phyloP scores from a whole-genome alignment of 2,113 vertebrate species.

The Eretmochelys imbricata region DNA sequence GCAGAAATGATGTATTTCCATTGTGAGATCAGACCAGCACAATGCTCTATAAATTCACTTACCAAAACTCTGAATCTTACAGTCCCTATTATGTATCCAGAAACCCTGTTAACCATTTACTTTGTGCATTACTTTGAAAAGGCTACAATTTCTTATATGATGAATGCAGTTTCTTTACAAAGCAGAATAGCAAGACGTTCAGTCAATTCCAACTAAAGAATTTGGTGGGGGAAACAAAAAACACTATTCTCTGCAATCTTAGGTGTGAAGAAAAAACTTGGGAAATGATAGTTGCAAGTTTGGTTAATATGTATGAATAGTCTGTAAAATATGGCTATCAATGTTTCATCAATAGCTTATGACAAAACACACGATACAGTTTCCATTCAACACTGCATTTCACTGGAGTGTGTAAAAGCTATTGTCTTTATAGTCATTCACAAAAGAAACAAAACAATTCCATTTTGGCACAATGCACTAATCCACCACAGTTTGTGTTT shows the following conservation, averaged over 20 bases:
- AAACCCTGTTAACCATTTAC: neutral
- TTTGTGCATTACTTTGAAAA: neutral
- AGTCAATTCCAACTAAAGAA: neutral
- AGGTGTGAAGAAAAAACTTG: neutral
- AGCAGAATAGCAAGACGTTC: neutral
- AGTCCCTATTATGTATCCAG: neutral
- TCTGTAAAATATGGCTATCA: neutral
- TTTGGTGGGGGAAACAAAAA: neutral
- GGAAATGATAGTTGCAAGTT: neutral
- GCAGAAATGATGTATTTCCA: neutral
- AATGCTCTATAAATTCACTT: neutral
- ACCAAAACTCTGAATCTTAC: neutral
- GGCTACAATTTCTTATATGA: neutral
- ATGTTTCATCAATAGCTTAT: neutral
- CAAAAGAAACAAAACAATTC: neutral
- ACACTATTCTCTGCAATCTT: neutral
- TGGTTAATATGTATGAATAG: neutral
- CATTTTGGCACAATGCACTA: neutral
- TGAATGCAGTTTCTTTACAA: neutral
- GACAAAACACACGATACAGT: neutral
- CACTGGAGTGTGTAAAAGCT: neutral
- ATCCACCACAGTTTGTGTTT: neutral
- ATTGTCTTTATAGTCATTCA: neutral
- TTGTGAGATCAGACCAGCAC: conserved; percentile 21
- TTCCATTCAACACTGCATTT: neutral